Conservation (phyloP, 2,888 invertebrate genomes). For the Cerastoderma edule region DNA sequence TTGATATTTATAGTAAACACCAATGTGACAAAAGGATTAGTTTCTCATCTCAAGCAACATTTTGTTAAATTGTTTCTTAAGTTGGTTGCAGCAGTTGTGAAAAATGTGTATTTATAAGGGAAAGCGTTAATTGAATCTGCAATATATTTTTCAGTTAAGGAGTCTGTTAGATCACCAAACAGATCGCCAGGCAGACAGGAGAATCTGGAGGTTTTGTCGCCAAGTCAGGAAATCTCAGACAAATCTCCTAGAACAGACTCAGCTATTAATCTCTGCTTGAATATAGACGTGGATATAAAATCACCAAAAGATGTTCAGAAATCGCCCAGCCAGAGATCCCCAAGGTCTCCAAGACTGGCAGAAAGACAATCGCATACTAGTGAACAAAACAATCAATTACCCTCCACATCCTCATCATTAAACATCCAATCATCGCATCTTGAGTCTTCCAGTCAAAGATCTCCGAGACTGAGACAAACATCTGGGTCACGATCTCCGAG, state of each 20-base stretch:
- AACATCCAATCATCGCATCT: conserved; percentile 3
- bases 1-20: no score
- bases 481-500: conserved; percentile 34
- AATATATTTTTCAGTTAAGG: no score
- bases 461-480: conserved; percentile 24
- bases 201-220: neutral
- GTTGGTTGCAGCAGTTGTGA: no score
- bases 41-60: no score
- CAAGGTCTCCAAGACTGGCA: conserved; percentile 7
- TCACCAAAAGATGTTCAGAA: conserved; percentile 43
- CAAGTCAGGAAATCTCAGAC: conserved; percentile 2
- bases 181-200: conserved; percentile 27
- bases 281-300: conserved; percentile 52
- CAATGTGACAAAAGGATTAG: no score
- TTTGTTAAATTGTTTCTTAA: no score
- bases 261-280: conserved; percentile 37
- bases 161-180: neutral
- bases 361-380: conserved; percentile 6
- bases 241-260: conserved; percentile 32
- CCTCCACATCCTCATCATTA: conserved; percentile 7
- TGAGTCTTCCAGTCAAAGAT: conserved; percentile 30
- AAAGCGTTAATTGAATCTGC: no score
- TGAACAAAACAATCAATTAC: no score
- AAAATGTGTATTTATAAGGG: no score
- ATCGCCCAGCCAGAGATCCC: conserved; percentile 54